These are phyloP conservation scores for Glareola pratincola DNA, from an alignment of 2,113 vertebrate species.

Conservation along the genomic window DNA sequence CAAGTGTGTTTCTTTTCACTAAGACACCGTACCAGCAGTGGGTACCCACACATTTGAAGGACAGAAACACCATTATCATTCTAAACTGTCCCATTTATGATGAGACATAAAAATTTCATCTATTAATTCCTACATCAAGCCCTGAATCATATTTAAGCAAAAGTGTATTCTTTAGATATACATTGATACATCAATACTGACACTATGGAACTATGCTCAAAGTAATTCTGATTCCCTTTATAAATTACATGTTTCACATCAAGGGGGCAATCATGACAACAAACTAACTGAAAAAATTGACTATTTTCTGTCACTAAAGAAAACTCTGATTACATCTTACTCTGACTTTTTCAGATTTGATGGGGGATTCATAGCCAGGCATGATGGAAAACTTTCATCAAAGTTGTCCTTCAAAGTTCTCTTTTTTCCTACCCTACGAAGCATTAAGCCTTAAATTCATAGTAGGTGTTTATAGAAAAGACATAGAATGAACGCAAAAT, in stretches of 20 bases:
- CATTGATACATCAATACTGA: background rate
- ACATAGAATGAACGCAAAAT: background rate
- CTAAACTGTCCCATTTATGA: background rate
- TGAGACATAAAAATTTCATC: background rate
- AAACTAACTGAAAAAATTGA: background rate
- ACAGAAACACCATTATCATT: background rate
- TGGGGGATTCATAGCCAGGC: background rate
- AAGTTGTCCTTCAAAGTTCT: background rate
- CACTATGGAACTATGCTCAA: background rate
- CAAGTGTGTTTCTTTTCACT: background rate
- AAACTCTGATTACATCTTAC: background rate
- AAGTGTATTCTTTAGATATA: background rate
- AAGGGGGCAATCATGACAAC: constrained; percentile 16
- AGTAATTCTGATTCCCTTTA: background rate
- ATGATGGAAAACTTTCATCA: background rate
- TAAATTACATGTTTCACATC: background rate
- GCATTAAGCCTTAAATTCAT: background rate
- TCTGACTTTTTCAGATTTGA: background rate
- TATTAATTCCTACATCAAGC: background rate
- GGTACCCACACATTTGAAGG: background rate
- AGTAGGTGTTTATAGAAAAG: background rate
- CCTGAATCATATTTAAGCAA: background rate
- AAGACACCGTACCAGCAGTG: background rate
- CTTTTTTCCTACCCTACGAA: background rate
- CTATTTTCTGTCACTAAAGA: background rate